These are phyloP conservation scores for Burhinus bistriatus DNA, from an alignment of 2,113 vertebrate genomes.

Conservation along the genomic window DNA sequence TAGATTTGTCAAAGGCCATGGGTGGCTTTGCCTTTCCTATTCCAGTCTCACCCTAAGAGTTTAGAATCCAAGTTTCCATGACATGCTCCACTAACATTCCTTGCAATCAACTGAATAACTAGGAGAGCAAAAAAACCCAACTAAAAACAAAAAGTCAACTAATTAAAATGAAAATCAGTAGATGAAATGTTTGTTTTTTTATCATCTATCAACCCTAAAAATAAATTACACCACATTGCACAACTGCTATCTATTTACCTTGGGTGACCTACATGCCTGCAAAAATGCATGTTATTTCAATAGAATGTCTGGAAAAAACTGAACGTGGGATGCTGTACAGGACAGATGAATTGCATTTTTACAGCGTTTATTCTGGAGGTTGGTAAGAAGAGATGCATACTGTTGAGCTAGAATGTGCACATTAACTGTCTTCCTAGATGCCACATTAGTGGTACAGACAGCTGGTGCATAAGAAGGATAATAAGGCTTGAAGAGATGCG, in stretches of 20 bases:
- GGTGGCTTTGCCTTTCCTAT: neutral
- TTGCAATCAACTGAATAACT: neutral
- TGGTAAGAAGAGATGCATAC: neutral
- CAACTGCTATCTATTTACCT: neutral
- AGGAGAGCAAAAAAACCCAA: neutral
- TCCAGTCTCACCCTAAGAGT: neutral
- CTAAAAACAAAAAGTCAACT: neutral
- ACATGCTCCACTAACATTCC: neutral
- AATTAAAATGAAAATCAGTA: neutral
- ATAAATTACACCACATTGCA: neutral
- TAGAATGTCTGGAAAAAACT: neutral
- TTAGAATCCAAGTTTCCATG: neutral
- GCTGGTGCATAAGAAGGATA: conserved; percentile 25
- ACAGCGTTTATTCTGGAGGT: neutral
- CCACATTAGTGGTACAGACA: neutral
- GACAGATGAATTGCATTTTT: neutral
- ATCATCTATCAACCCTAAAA: neutral
- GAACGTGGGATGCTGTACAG: neutral
- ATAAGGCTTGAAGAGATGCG: neutral
- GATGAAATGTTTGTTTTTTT: neutral
- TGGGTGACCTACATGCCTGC: neutral
- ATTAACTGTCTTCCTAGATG: conserved; percentile 40
- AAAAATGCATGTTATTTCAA: neutral
- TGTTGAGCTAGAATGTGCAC: neutral
- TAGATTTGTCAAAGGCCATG: neutral